phyloP scores from a whole-genome alignment of 2,113 vertebrate genomes.

The Phaethon lepturus region DNA sequence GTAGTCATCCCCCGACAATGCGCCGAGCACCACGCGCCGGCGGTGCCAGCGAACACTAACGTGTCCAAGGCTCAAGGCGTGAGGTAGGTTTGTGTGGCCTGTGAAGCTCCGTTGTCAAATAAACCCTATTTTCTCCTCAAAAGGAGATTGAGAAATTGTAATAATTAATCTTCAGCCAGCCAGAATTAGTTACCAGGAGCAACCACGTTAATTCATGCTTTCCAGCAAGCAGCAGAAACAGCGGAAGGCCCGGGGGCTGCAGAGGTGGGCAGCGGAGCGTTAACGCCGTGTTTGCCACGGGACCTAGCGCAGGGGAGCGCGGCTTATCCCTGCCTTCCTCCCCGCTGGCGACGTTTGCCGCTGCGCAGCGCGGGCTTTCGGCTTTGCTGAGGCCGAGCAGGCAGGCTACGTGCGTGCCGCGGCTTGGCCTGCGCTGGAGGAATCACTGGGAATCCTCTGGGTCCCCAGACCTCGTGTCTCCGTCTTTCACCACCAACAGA shows the following conservation, averaged over 20 bases:
- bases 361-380: not conserved
- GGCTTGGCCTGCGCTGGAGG: not conserved
- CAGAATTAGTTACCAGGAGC: not conserved
- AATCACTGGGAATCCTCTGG: not conserved
- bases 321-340: not conserved
- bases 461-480: not conserved
- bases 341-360: not conserved
- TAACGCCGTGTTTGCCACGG: not conserved
- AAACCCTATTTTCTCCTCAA: not conserved
- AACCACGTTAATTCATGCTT: not conserved
- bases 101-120: not conserved
- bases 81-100: not conserved
- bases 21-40: not conserved
- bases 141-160: not conserved
- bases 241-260: not conserved
- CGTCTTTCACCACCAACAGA: not conserved
- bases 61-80: rapidly evolving
- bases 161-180: not conserved
- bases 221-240: not conserved
- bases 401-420: rapidly evolving
- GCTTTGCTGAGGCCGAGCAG: not conserved
- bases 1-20: not conserved
- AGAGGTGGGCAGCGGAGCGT: not conserved
- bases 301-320: not conserved
- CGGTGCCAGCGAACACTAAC: not conserved